Evolutionary conservation across 2,888 invertebrate genomes (phyloP).

Genomic region (Hyposoter dolosus): DNA sequence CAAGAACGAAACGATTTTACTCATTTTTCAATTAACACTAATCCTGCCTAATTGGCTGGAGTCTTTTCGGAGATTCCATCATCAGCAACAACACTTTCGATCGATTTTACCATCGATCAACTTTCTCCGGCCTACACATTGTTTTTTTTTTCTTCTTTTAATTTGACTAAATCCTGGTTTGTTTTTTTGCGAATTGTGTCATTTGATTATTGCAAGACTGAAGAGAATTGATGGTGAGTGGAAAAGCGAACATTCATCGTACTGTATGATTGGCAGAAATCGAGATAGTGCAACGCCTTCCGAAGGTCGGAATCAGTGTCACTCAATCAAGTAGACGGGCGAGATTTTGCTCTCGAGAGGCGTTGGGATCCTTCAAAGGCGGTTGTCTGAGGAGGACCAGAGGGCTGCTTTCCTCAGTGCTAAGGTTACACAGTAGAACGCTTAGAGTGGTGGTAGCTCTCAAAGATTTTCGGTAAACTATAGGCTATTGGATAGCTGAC

Average conservation of each 20-base stretch:
- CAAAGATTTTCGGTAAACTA: background rate
- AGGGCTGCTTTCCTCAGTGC: background rate
- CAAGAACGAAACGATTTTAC: background rate
- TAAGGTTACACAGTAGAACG: conserved; percentile 13
- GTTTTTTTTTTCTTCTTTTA: background rate
- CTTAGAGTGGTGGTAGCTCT: background rate
- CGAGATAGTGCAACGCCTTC: conserved; percentile 39
- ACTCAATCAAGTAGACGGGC: conserved; percentile 52
- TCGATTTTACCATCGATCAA: background rate
- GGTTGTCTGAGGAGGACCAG: background rate
- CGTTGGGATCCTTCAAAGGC: background rate
- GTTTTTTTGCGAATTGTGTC: background rate
- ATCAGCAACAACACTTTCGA: background rate
- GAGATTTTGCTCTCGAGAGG: conserved; percentile 1
- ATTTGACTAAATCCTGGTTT: background rate
- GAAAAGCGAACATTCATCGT: background rate
- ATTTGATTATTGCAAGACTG: background rate
- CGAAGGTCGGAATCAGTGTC: conserved; percentile 58
- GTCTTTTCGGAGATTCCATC: background rate
- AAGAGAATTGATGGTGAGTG: conserved; percentile 9
- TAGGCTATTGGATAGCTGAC: conserved; percentile 8
- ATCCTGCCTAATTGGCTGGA: background rate
- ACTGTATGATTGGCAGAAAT: conserved; percentile 34
- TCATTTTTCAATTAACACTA: background rate
- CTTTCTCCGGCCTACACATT: background rate